phyloP scores from a whole-genome alignment of 2,888 invertebrate species.

The Metellina segmentata region DNA sequence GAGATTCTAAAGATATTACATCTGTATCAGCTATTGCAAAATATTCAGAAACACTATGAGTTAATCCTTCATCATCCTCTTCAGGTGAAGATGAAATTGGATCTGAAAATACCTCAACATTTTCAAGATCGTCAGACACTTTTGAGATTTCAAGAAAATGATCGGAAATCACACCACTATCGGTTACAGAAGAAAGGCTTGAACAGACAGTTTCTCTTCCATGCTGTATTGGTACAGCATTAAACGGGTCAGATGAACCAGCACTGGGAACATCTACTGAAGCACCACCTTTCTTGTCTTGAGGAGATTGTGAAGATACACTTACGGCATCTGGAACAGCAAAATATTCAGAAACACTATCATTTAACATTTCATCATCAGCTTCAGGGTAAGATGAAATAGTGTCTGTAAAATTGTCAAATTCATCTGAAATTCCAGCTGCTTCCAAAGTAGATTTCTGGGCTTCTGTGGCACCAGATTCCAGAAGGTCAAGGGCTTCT shows the following conservation, averaged over 20 bases:
- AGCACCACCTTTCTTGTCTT: neutral
- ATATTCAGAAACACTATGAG: slow-evolving; percentile 1
- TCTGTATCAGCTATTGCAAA: neutral
- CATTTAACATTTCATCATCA: slow-evolving; percentile 33
- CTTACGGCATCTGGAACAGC: neutral
- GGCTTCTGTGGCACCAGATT: neutral
- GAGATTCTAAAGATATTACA: neutral
- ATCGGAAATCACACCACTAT: neutral
- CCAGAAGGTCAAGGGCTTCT: slow-evolving; percentile 53
- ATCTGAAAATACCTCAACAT: slow-evolving; percentile 29
- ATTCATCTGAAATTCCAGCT: neutral
- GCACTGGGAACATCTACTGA: neutral
- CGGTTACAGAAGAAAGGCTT: neutral
- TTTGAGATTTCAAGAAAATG: slow-evolving; percentile 3
- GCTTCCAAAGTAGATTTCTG: slow-evolving; percentile 18
- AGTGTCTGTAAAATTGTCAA: slow-evolving; percentile 25
- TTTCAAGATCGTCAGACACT: neutral
- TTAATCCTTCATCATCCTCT: neutral
- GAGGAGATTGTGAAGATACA: neutral
- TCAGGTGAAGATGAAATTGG: slow-evolving; percentile 36
- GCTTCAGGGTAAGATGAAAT: slow-evolving; percentile 27
- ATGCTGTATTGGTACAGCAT: neutral
- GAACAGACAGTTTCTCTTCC: neutral
- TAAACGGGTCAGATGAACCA: neutral
- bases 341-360: slow-evolving; percentile 25